Base-by-base conservation (phyloP, 2,888 invertebrate genomes). In the Notodonta ziczac region DNA sequence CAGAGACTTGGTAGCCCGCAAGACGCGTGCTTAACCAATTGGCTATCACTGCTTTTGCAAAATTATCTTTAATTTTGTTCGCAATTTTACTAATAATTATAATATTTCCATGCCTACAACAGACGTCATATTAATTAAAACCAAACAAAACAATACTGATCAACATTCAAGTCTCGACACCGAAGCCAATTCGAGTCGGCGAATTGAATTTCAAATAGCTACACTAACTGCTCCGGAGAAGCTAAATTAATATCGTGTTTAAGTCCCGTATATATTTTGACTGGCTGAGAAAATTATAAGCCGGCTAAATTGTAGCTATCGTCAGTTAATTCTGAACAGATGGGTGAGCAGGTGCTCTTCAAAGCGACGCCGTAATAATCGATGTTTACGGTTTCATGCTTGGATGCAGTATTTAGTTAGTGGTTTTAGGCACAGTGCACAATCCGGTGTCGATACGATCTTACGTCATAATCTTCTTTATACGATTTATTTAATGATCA, bases 141-240 rank as follows among this genome's bases (percentile, higher is more conserved):
- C 44, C 56, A 62, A 57, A 65, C 65, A 67, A 72, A 73, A 72
- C 62, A 65, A 67, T 57, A 60, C 67, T 65, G 60, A 74, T 82
- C 73, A 77, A 73, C 70, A 83, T 82, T 81, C 80, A 73, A 70
- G 76, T 72, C 75, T 60, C 67, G 71, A 67, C 75, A 61, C 70
- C 65, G 72, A 67, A 72, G 65, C 67, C 72, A 78, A 76, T 80
- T 74, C 62, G 66, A 71, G 69, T 65, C 62, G 64, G 66, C 64
- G 76, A 80, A 82, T 83, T 81, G 80, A 85, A 85, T 83, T 81
- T 77, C 78, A 79, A 83, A 83, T 79, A 67, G 75, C 64, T 69
- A 66, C 62, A 69, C 64, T 76, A 67, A 75, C 71, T 69, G 69
- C 56, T 72, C 64, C 44, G 53, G 52, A 60, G 65, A 58, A 61